Base-by-base conservation (phyloP, 1,140 invertebrate species). In the Zaprionus capensis region DNA sequence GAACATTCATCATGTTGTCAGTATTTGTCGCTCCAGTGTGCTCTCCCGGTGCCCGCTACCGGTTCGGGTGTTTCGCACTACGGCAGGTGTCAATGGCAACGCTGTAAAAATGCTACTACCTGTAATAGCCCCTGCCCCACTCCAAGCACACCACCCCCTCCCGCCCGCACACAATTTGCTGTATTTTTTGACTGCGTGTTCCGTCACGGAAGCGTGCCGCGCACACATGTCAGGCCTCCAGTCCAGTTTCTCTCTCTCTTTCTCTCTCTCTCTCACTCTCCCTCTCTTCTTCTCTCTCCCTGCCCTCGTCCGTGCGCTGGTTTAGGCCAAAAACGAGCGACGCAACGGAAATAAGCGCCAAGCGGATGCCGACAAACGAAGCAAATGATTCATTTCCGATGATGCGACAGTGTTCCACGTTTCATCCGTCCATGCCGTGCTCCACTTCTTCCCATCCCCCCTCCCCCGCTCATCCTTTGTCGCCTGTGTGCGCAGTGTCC, bases 331-430 rank as follows among this genome's bases (percentile, higher is more conserved):
- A 76, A 78, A 74, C 68, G 72, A 67, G 57, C 65, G 78, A 91
- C 75, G 82, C 83, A 92, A 88, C 91, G 91, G 91, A 92, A 92
- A 90, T 91, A 92, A 91, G 80, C 91, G 91, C 76, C 87, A 86
- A 86, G 81, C 91, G 91, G 91, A 92, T 92, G 91, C 84, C 91
- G 91, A 83, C 87, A 92, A 92, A 92, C 91, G 91, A 92, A 92
- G 91, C 91, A 92, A 92, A 92, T 92, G 91, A 92, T 92, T 92
- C 91, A 92, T 92, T 92, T 92, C 91, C 91, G 91, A 92, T 92
- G 91, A 92, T 87, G 91, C 86, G 84, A 87, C 91, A 86, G 79
- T 70, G 76, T 74, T 80, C 53, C 34, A 61, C 61, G 51, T 34
- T 31, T 24, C 75, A 66, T 63, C 49, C 56, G 57, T 34, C 55